Conservation (phyloP, 2,113 vertebrate genomes). For the Pantherophis guttatus region DNA sequence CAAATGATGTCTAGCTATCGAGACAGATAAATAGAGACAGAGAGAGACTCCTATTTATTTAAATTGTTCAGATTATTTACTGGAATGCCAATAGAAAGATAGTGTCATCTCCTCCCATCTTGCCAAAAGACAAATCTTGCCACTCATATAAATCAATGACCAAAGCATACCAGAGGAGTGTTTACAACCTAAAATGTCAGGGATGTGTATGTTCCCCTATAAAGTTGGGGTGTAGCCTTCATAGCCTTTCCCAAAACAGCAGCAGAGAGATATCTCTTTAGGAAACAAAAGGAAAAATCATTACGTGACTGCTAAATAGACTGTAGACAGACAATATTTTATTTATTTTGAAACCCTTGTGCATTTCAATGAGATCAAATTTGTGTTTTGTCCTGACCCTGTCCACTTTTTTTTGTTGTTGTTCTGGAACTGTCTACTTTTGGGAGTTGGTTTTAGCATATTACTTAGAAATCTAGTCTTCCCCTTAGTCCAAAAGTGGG, state of each 20-base stretch:
- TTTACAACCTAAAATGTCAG: not conserved
- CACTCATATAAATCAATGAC: not conserved
- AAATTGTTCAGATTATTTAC: not conserved
- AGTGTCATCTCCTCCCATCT: not conserved
- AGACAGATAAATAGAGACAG: not conserved
- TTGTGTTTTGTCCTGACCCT: not conserved
- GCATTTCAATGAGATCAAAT: not conserved
- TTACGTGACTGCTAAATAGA: not conserved
- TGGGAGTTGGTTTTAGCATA: not conserved
- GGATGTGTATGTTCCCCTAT: not conserved
- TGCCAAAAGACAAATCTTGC: not conserved
- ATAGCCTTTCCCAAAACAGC: not conserved
- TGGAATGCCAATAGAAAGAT: not conserved
- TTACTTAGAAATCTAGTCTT: not conserved
- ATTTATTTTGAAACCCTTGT: not conserved
- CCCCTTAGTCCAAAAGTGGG: not conserved
- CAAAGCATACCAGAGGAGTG: not conserved
- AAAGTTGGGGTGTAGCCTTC: not conserved
- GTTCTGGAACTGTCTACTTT: not conserved
- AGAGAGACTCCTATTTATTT: not conserved
- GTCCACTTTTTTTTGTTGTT: not conserved
- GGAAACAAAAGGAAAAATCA: not conserved
- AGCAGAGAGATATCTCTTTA: not conserved
- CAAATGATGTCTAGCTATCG: not conserved
- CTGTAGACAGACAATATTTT: not conserved